Base-by-base conservation (phyloP, 2,113 vertebrate genomes). In the Notothenia rossii region DNA sequence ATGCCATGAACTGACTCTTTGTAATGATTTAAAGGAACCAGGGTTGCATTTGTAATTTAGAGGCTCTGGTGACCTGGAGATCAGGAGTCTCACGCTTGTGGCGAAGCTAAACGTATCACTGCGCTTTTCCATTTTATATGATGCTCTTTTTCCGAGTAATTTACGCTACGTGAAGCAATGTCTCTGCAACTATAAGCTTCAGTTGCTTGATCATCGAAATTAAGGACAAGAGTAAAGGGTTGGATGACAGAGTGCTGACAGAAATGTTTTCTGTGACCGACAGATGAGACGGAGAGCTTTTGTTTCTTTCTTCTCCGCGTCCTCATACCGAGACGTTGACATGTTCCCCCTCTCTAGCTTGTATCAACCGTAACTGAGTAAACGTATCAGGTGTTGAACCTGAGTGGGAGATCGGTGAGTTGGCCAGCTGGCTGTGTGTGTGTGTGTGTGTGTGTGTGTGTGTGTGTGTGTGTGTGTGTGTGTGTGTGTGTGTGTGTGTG, bases 1-100 rank as follows among this genome's bases (percentile, higher is more conserved):
- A 18, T 17, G 66, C 49, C 50, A 49, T 73, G 54, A 74, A 84
- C 73, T 7, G 51, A 10, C 62, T 65, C 33, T 61, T 11, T 51
- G 59, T 72, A 59, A 72, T 25, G 71, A 60, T 66, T 14, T 63
- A 14, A 66, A 62, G 69, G 14, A 66, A 67, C 43, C 43, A 46
- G 45, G 54, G 65, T 18, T 62, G n/a, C 20, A 43, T 62, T 75
- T 77, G 77, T 79, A 78, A 82, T 88, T n/a, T 85, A 73, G 75
- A 77, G 69, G 33, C 79, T 60, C 71, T 20, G 60, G 82, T 85
- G 82, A 87, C 88, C 72, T 56, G 63, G 61, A 82, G 81, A 77
- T 78, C 73, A 75, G 68, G 64, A 74, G 48, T 18, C 48, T 70
- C 71, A 61, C 10, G 77, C 83, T 55, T 48, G 69, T 62, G 70